These are phyloP conservation scores for Idaea straminata DNA, from an alignment of 2,888 invertebrate species.

Conservation along the genomic window DNA sequence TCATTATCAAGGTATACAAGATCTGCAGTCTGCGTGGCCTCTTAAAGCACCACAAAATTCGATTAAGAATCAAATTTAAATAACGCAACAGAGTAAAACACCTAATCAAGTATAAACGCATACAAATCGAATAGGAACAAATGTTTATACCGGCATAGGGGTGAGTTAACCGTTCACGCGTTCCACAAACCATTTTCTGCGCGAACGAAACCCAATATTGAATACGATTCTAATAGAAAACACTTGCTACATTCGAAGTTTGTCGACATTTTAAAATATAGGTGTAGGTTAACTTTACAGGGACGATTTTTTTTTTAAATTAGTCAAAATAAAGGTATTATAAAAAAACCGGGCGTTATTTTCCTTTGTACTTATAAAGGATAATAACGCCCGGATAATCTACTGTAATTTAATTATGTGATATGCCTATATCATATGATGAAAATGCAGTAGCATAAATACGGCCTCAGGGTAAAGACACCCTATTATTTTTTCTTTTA, in stretches of 20 bases:
- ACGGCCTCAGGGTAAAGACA: too few relatives aligned
- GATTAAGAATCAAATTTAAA: neutral
- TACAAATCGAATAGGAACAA: neutral
- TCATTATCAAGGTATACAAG: too few relatives aligned
- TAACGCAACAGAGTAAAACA: neutral
- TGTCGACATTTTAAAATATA: neutral
- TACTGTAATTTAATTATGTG: too few relatives aligned
- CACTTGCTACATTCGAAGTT: slow-evolving; percentile 16
- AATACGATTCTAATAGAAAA: slow-evolving; percentile 63
- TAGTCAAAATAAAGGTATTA: neutral
- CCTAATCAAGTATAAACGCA: neutral
- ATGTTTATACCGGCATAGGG: slow-evolving; percentile 9
- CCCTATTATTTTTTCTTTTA: too few relatives aligned
- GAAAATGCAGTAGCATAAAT: too few relatives aligned
- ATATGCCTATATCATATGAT: too few relatives aligned
- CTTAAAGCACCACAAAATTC: neutral
- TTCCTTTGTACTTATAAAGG: too few relatives aligned
- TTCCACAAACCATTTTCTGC: slow-evolving; percentile 66
- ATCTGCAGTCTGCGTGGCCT: neutral
- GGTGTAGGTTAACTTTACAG: neutral
- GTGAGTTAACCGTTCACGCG: slow-evolving; percentile 47
- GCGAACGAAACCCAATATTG: slow-evolving; percentile 67
- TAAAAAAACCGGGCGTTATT: too few relatives aligned
- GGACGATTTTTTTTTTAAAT: neutral
- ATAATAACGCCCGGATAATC: too few relatives aligned